These are phyloP conservation scores for Smutsia gigantea DNA, from an alignment of 2,797 vertebrate genomes.

Conservation along the genomic window DNA sequence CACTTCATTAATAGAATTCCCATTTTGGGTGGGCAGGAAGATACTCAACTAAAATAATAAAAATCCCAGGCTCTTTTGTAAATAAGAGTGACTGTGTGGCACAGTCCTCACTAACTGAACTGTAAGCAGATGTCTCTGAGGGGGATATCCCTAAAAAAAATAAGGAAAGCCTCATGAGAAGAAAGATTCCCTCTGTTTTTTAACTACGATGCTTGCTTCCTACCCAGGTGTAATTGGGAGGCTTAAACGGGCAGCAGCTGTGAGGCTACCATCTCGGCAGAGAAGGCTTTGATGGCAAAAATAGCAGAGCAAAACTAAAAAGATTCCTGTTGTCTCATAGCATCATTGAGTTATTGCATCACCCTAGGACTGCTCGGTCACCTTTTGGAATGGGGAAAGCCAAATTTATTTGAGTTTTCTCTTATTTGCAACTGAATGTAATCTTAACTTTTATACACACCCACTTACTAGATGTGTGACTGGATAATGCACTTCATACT, in stretches of 20 bases:
- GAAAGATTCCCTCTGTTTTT: background rate
- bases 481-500: background rate
- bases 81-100: background rate
- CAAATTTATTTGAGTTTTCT: background rate
- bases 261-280: background rate
- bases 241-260: background rate
- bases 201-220: background rate
- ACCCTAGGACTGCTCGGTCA: background rate
- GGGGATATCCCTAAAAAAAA: background rate
- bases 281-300: background rate
- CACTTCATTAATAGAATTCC: background rate
- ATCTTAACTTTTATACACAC: background rate
- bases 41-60: background rate
- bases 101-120: background rate
- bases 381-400: background rate
- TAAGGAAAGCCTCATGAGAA: background rate
- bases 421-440: background rate
- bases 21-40: background rate
- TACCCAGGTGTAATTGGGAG: background rate
- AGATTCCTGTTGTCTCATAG: background rate
- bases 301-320: background rate
- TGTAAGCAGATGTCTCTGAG: background rate
- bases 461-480: background rate
- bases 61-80: background rate
- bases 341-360: background rate